A percentile compares a stretch with the other conserved stretches of the same genome.
These are phyloP conservation scores for Magallana ariakensis DNA, from an alignment of 1,140 invertebrate species.

Conservation along the genomic window DNA sequence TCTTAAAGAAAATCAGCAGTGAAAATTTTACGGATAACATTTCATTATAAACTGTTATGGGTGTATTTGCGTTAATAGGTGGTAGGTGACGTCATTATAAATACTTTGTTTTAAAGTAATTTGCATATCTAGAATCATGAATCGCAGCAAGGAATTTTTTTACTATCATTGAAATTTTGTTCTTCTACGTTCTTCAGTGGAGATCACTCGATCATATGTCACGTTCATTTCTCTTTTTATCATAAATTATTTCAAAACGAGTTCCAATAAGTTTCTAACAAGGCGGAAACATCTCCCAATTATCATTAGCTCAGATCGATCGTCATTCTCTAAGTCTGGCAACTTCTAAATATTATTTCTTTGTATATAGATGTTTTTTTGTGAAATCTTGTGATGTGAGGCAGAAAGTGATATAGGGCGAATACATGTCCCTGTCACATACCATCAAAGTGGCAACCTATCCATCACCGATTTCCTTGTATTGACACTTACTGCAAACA, in stretches of 20 bases:
- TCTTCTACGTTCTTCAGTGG: background rate
- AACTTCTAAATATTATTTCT: constrained; percentile 10
- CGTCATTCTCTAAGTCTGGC: background rate
- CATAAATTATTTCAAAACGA: constrained; percentile 5
- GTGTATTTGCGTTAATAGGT: background rate
- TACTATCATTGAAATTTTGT: constrained; percentile 4
- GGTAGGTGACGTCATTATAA: constrained; percentile 16
- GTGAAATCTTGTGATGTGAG: background rate
- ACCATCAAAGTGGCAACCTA: background rate
- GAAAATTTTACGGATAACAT: constrained; percentile 26
- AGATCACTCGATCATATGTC: background rate
- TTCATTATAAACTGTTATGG: constrained; percentile 20
- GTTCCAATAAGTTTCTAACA: background rate
- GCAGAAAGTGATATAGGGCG: background rate
- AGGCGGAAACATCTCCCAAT: background rate
- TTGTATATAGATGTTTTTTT: background rate
- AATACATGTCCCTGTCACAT: background rate
- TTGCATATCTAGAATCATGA: constrained; percentile 1
- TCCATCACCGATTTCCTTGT: background rate
- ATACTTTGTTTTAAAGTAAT: background rate
- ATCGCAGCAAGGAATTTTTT: background rate
- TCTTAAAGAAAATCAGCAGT: constrained; percentile 34
- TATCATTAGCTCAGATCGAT: background rate
- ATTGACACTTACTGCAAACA: background rate
- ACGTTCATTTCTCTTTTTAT: background rate